Conservation (phyloP, 1,140 invertebrate genomes). For the Drusus annulatus region DNA sequence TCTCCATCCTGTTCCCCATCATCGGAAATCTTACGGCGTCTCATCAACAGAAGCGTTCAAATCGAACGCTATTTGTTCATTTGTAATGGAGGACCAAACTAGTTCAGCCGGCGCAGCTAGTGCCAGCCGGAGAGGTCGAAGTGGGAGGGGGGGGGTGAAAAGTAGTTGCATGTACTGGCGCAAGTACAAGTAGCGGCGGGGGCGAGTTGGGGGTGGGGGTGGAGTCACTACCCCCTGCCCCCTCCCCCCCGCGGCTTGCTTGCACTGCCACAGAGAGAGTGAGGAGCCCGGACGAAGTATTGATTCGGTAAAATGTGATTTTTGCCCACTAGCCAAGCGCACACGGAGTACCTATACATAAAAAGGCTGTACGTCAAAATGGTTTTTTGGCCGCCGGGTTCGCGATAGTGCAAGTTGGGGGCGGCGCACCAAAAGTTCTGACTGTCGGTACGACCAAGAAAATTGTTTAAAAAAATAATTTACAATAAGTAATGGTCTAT, state of each 20-base stretch:
- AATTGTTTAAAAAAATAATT: too few relatives aligned
- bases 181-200: neutral
- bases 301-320: slow-evolving; percentile 60
- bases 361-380: slow-evolving; percentile 48
- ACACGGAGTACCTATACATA: slow-evolving; percentile 31
- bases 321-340: slow-evolving; percentile 55
- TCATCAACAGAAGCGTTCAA: too few relatives aligned
- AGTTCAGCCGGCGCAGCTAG: slow-evolving; percentile 28
- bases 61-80: too few relatives aligned
- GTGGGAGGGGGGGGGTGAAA: slow-evolving; percentile 8
- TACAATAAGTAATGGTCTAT: too few relatives aligned
- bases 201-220: neutral
- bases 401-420: neutral
- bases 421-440: neutral
- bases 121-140: neutral
- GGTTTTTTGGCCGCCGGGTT: slow-evolving; percentile 29
- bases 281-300: slow-evolving; percentile 58
- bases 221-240: neutral
- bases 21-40: too few relatives aligned
- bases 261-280: slow-evolving; percentile 48
- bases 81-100: slow-evolving; percentile 23
- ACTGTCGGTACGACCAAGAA: neutral
- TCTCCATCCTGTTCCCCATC: too few relatives aligned
- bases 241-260: slow-evolving; percentile 34
- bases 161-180: slow-evolving; percentile 43